Base-by-base conservation (phyloP, 2,888 invertebrate species). In the Hedychridium roseum region DNA sequence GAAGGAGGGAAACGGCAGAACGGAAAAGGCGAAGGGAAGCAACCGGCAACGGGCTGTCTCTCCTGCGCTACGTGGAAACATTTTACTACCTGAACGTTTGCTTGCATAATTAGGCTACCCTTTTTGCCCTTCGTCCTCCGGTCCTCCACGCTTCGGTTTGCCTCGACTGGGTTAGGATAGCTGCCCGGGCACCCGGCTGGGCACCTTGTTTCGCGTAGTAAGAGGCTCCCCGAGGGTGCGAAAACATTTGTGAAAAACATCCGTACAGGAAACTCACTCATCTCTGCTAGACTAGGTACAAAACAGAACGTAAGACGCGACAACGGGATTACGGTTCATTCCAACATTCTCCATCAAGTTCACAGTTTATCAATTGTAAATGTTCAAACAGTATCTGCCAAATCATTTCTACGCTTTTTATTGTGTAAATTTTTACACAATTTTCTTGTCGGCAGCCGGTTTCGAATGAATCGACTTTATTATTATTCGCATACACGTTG, bases 31-130 rank as follows among this genome's bases (percentile, higher is more conserved):
- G 27, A 23, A 12, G 16, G 12, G 18, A 17, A 43, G 28, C 32
- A 38, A 32, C 38, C 20, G 27, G 27, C 48, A 51, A 57, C 36
- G 38, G 49, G 28, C 38, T 35, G 49, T 42, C 40, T 34, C 16
- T 21, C 34, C 27, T 15, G 30, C 11, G 12, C 50, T 15, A 40
- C 37, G 48, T 48, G 50, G 59, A 65, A 68, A 64, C 66, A 61
- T 59, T 67, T 64, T 60, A 57, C 70, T 70, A 70, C 70, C 71
- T 70, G 71, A 71, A 67, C 65, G 64, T 67, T 68, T 57, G 65
- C 68, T 71, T 62, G 70, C 69, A 71, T 73, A 72, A 73, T 71
- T 70, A 66, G 44, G 50, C 60, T 55, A 56, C 45, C 65, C 63
- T 63, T 64, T 62, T 57, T 55, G 48, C 55, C 48, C 50, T 51